phyloP scores from a whole-genome alignment of 2,113 vertebrate species.

The Lepus americanus region DNA sequence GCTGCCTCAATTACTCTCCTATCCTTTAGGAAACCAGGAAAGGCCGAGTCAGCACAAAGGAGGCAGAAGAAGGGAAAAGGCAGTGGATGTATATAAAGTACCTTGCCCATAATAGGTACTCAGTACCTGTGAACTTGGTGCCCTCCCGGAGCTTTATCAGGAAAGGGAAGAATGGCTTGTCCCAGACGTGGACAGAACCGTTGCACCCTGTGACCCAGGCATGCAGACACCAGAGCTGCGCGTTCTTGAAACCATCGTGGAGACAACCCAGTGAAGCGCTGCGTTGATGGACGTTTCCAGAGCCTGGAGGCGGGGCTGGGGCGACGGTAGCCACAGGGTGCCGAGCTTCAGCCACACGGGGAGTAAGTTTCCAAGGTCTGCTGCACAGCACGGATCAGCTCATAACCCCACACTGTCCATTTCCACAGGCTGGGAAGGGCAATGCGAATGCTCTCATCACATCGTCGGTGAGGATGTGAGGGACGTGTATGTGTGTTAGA shows the following conservation, averaged over 20 bases:
- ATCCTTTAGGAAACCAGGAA: background rate
- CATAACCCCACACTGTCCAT: too few species aligned
- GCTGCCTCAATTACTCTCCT: background rate
- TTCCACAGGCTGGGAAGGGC: background rate
- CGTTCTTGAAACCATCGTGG: background rate
- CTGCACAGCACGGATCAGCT: too few species aligned
- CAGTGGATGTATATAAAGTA: rapidly evolving
- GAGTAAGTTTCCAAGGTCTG: background rate
- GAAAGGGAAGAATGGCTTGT: background rate
- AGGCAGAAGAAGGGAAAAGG: background rate
- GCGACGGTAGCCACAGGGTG: too few species aligned
- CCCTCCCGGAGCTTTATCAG: background rate
- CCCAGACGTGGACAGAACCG: background rate
- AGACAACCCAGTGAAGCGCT: background rate
- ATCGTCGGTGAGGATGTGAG: too few species aligned
- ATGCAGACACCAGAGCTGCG: background rate
- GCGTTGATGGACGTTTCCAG: background rate
- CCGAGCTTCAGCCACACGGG: background rate
- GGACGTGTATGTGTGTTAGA: background rate
- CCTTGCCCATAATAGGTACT: background rate
- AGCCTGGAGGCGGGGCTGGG: background rate
- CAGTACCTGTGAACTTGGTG: background rate
- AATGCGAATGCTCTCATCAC: background rate
- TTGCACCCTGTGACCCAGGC: background rate
- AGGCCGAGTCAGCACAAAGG: background rate